Evolutionary conservation across 2,113 vertebrate genomes (phyloP).

Genomic region (Lagenorhynchus albirostris): DNA sequence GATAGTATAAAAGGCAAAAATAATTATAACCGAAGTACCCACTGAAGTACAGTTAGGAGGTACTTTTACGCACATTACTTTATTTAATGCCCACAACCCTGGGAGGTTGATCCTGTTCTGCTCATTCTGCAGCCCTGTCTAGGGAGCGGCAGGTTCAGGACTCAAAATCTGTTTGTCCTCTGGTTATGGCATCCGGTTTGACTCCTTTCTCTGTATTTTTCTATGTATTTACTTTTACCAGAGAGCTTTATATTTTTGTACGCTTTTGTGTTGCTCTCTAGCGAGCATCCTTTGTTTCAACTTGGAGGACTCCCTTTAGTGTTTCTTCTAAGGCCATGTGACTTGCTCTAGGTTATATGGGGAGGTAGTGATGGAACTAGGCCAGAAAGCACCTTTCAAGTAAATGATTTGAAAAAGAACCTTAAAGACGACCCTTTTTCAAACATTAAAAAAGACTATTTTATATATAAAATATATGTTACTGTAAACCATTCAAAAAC

Average conservation of each 20-base stretch:
- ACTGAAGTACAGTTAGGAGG: slow-evolving; percentile 18
- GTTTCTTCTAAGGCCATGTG: neutral
- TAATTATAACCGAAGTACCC: slow-evolving; percentile 14
- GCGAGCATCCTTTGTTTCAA: too few relatives aligned
- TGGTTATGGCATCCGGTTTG: neutral
- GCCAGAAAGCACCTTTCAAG: neutral
- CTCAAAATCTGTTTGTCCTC: neutral
- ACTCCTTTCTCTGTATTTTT: neutral
- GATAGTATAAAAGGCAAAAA: slow-evolving; percentile 11
- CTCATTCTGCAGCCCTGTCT: neutral
- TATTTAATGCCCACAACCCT: slow-evolving; percentile 27
- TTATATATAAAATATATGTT: neutral
- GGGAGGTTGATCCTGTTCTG: neutral
- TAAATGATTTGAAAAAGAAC: neutral
- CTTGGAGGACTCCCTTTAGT: too few relatives aligned
- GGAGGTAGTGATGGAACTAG: neutral
- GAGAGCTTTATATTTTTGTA: too few relatives aligned
- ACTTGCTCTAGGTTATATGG: neutral
- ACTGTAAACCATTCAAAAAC: neutral
- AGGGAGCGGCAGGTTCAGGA: neutral
- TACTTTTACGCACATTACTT: slow-evolving; percentile 24
- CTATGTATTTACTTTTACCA: too few relatives aligned
- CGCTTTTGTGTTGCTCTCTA: too few relatives aligned
- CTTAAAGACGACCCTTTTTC: neutral
- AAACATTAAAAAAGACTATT: neutral